Evolutionary conservation across 2,797 vertebrate species (phyloP), one percentile per base, ranked within the genome.

Genomic region (Cossypha dichroa): DNA sequence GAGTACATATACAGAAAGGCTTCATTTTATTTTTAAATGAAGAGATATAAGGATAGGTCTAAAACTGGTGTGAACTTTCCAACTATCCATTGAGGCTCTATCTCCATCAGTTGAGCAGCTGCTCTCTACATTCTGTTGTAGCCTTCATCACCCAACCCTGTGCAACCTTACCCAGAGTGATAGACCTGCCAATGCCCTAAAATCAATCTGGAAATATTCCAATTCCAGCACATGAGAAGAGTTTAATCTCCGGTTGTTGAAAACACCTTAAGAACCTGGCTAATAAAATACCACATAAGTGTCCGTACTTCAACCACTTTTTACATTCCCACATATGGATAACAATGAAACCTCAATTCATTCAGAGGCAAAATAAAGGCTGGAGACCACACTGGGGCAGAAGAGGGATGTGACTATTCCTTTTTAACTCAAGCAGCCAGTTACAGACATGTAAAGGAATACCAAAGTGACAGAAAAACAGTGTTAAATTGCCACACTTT

Each of bases 91-190:
- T 83, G 14, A 85, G 67, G 7, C 6, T 88, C 17, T 29, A 1
- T 29, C 16, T 48, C 55, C 29, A 43, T n/a, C 67, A 92, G 10
- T 20, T 62, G n/a, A 60, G 7, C 9, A 56, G 10, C 12, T 77
- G 11, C 18, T 11, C 5, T 49, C 20, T 54, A 3, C 13, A 7
- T 17, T 8, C 10, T 54, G 0, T 5, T 67, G 13, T 78, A 54
- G 28, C 8, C 25, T 68, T 2, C 28, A 8, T 25, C 28, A 87
- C 10, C 31, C 58, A 74, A 31, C 0, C 2, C 25, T 62, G 10
- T n/a, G 15, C 23, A 41, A 40, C 22, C 28, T 82, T 52, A 48
- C 17, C 23, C 31, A 55, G 43, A 58, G 12, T 25, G 22, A 51
- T 16, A 31, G 23, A 69, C 6, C 17, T 59, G 19, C 2, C 7